Evolutionary conservation across 2,797 vertebrate genomes (phyloP), one percentile per base, ranked within the genome.

Genomic region (Trematomus bernacchii): DNA sequence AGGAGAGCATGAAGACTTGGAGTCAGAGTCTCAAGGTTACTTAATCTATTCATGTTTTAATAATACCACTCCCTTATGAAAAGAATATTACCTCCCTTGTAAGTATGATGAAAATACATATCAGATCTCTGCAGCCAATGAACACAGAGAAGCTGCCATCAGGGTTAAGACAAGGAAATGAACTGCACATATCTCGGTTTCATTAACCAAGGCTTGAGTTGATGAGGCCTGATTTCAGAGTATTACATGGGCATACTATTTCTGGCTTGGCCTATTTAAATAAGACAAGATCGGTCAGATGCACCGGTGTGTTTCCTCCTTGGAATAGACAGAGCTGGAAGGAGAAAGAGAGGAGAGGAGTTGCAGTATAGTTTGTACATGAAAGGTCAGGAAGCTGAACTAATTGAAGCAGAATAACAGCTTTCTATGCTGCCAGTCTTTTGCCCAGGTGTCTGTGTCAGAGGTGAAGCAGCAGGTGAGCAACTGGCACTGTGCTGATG

Each of bases 1-100:
- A 85, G 76, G 79, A 87, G 89, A 86, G 84, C 73, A 71, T 84
- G 73, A 84, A 81, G 86, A 82, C 84, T 70, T 76, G 73, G 81
- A 89, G 82, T 85, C 85, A 71, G 76, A 88, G 74, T 87, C 89
- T 94, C 91, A 94, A 94, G 93, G 93, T 95, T 93, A 94, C 89
- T 90, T 90, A 91, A 87, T 90, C 86, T 89, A 87, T 91, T 93
- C 90, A 85, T 92, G 88, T 91, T 89, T 90, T 92, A 93, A 89
- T 92, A 89, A 90, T 85, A 86, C 74, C 50, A 87, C 83, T 83
- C 70, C 61, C 75, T 84, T 85, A 86, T 89, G 79, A 92, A 91
- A 88, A 78, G 71, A 87, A 89, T 91, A 89, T 83, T 86, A 85
- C 79, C 89, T 82, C 76, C 70, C 79, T 76, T 85, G 74, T 85